Evolutionary conservation across 2,888 invertebrate genomes (phyloP).

Genomic region (Volucella bombylans): DNA sequence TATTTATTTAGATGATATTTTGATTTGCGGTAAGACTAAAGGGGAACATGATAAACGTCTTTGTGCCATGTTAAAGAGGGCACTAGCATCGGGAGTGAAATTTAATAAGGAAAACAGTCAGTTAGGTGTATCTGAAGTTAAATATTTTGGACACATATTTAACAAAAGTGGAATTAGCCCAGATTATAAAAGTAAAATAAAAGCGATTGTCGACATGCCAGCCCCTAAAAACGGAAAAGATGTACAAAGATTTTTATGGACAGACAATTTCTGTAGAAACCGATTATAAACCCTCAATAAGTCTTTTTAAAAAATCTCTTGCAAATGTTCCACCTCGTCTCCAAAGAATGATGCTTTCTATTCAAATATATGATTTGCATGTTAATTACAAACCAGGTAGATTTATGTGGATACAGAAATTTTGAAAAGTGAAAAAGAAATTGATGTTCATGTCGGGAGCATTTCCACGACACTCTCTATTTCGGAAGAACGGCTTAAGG

Average conservation of each 20-base stretch:
- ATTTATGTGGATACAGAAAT: slow-evolving; percentile 22
- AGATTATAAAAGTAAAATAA: slow-evolving; percentile 20
- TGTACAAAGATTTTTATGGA: slow-evolving; percentile 44
- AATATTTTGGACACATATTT: slow-evolving; percentile 43
- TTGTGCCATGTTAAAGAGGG: slow-evolving; percentile 16
- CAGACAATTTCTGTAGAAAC: slow-evolving; percentile 33
- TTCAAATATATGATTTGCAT: slow-evolving; percentile 9
- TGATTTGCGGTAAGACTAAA: slow-evolving; percentile 5
- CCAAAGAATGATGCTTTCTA: slow-evolving; percentile 15
- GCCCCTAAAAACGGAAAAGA: slow-evolving; percentile 24
- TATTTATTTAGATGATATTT: slow-evolving; percentile 23
- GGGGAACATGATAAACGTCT: slow-evolving; percentile 29
- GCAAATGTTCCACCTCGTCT: slow-evolving; percentile 1
- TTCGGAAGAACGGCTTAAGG: slow-evolving; percentile 14
- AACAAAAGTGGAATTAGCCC: slow-evolving; percentile 15
- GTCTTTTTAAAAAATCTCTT: slow-evolving; percentile 9
- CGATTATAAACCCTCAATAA: slow-evolving; percentile 50
- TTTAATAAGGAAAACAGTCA: slow-evolving; percentile 32
- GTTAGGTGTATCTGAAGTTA: neutral
- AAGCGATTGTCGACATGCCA: slow-evolving; percentile 43
- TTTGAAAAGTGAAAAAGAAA: slow-evolving; percentile 50
- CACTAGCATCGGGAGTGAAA: slow-evolving; percentile 12
- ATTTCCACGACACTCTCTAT: slow-evolving; percentile 24
- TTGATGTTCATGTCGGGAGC: slow-evolving; percentile 3
- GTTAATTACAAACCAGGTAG: slow-evolving; percentile 9